phyloP scores from a whole-genome alignment of 1,140 invertebrate genomes.

The Pseudomyrmex gracilis region DNA sequence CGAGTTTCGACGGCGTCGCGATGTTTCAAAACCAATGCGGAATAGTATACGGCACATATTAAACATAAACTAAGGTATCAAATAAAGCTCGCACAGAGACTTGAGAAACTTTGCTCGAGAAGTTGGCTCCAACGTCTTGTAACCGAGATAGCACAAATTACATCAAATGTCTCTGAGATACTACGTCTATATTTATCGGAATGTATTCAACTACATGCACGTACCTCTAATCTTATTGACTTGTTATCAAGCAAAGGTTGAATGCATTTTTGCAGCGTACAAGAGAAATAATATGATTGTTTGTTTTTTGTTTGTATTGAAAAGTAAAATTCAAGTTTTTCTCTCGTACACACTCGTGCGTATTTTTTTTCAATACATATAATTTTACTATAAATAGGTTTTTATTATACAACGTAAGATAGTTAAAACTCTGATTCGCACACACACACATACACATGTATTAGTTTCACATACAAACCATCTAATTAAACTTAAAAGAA shows the following conservation, averaged over 20 bases:
- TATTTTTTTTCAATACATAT: too few relatives aligned
- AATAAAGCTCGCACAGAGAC: constrained; percentile 16
- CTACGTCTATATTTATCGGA: constrained; percentile 29
- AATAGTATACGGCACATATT: constrained; percentile 34
- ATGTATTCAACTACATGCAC: not conserved
- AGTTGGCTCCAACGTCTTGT: not conserved
- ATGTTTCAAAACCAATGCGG: constrained; percentile 28
- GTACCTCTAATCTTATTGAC: not conserved
- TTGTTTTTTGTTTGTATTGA: too few relatives aligned
- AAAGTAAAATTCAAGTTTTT: not conserved
- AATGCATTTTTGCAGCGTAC: not conserved
- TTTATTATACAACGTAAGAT: not conserved
- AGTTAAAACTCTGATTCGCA: not conserved
- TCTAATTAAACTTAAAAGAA: constrained; percentile 59
- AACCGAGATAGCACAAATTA: constrained; percentile 28
- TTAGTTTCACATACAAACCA: constrained; percentile 5
- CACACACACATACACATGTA: not conserved
- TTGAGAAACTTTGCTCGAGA: not conserved
- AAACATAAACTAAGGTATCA: constrained; percentile 18
- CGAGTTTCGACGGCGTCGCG: constrained; percentile 23
- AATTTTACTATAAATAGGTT: too few relatives aligned
- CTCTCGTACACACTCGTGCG: not conserved
- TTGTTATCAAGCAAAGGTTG: not conserved
- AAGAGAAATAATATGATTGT: not conserved
- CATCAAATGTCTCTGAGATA: not conserved